Percentiles rank a stretch among this genome's conserved stretches.
phyloP scores from a whole-genome alignment of 1,140 invertebrate genomes.

The Medauroidea extradentata region DNA sequence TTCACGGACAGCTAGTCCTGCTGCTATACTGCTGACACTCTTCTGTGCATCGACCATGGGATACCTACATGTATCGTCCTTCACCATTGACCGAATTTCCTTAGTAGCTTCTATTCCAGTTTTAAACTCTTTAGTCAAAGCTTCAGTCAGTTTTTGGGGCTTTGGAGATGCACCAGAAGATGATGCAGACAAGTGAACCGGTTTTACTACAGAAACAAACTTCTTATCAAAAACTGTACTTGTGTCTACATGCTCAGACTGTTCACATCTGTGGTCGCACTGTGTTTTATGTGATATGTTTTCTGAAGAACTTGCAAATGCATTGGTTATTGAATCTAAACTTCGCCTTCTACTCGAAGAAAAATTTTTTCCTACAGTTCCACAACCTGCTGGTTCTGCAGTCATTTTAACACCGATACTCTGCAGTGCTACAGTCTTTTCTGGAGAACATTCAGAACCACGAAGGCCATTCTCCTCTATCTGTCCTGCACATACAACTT shows the following conservation, averaged over 20 bases:
- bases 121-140: not conserved
- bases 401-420: not conserved
- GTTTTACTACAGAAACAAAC: not conserved
- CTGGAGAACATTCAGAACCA: not conserved
- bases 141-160: not conserved
- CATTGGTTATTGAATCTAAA: constrained; percentile 6
- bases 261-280: not conserved
- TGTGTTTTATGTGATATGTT: not conserved
- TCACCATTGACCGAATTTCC: constrained; percentile 10
- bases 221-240: not conserved
- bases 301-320: constrained; percentile 2
- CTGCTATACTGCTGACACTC: constrained; percentile 29
- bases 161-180: not conserved
- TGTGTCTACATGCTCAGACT: not conserved
- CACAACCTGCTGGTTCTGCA: not conserved
- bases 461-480: not conserved
- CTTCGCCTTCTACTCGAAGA: constrained; percentile 4
- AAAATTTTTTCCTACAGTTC: not conserved
- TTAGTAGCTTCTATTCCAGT: not conserved
- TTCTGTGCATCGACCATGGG: constrained; percentile 26
- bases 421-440: not conserved
- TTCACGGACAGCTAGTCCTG: constrained; percentile 36
- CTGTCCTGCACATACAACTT: constrained; percentile 1
- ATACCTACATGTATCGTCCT: constrained; percentile 17
- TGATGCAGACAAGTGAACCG: not conserved